Evolutionary conservation across 2,888 invertebrate genomes (phyloP), one percentile per base, ranked within the genome.

Genomic region (Scaptomyza caliginosa): DNA sequence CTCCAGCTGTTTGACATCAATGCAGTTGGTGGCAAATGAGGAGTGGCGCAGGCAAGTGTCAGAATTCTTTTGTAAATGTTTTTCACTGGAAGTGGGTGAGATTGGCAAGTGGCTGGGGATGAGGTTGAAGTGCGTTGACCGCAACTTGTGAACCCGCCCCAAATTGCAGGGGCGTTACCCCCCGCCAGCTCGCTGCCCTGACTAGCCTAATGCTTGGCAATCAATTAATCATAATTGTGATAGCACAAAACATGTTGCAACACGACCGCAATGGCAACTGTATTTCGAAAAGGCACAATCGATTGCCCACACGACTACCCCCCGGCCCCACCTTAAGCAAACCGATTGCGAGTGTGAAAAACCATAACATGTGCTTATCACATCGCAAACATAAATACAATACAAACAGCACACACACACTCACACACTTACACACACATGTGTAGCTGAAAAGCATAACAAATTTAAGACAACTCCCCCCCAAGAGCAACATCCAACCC

Each of bases 291-390:
- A 58, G 60, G 67, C 65, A 64, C 77, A 74, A 75, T 78, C 82
- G 75, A 80, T 85, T 75, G 65, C 42, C 45, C 36, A 30, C 3
- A 17, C n/a, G 1, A n/a, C 10, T 13, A 26, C 28, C n/a, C n/a
- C 6, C n/a, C n/a, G n/a, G 8, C 39, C 30, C 10, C n/a, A 19
- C 5, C 43, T 17, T 8, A 46, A 39, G 32, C 6, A 13, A 32
- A n/a, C 28, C 16, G 11, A 16, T 72, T 60, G 73, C 55, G 59
- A 80, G 79, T 81, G 80, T 81, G 83, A 85, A 85, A 79, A 77
- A 73, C 80, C 86, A 77, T 75, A 83, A 86, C 84, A 82, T 86
- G 86, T 86, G 81, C 81, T 82, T 86, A 82, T 82, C 81, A 67
- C 81, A 74, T 39, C 57, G 62, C 77, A 76, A 67, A 78, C 67